A percentile compares a stretch with the other conserved stretches of the same genome.
These are phyloP conservation scores for Gymnoscopelus microlampas DNA, from an alignment of 2,797 vertebrate genomes.

Conservation along the genomic window DNA sequence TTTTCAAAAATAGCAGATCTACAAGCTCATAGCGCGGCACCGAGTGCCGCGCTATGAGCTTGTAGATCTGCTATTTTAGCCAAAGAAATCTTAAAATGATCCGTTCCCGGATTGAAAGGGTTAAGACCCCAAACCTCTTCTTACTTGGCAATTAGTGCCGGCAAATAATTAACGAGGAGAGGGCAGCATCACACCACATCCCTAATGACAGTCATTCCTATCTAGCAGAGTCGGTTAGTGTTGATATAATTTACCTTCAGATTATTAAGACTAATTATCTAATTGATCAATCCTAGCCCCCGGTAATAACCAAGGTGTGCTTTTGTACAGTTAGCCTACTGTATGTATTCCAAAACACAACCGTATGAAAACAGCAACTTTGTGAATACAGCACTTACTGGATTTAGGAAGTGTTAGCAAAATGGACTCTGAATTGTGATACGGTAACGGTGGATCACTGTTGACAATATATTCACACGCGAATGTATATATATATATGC, in stretches of 20 bases:
- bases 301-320: slow-evolving; percentile 50
- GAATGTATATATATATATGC: slow-evolving; percentile 5
- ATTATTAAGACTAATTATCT: slow-evolving; percentile 76
- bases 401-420: slow-evolving; percentile 37
- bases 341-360: neutral
- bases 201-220: slow-evolving; percentile 75
- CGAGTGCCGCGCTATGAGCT: too few relatives aligned
- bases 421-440: slow-evolving; percentile 28
- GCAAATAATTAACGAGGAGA: slow-evolving; percentile 79
- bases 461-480: slow-evolving; percentile 60
- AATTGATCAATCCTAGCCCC: slow-evolving; percentile 68
- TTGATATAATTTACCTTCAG: slow-evolving; percentile 76
- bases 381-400: slow-evolving; percentile 11
- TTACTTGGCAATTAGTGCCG: slow-evolving; percentile 78
- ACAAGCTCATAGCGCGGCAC: too few relatives aligned
- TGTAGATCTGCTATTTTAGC: too few relatives aligned
- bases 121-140: slow-evolving; percentile 72
- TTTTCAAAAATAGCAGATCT: too few relatives aligned
- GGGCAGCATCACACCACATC: slow-evolving; percentile 74
- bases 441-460: slow-evolving; percentile 56
- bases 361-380: neutral
- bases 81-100: too few relatives aligned
- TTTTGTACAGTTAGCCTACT: too few relatives aligned
- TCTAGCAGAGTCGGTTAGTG: slow-evolving; percentile 66
- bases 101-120: too few relatives aligned